Base-by-base conservation (phyloP, 2,797 vertebrate species). In the Eleutherodactylus coqui region DNA sequence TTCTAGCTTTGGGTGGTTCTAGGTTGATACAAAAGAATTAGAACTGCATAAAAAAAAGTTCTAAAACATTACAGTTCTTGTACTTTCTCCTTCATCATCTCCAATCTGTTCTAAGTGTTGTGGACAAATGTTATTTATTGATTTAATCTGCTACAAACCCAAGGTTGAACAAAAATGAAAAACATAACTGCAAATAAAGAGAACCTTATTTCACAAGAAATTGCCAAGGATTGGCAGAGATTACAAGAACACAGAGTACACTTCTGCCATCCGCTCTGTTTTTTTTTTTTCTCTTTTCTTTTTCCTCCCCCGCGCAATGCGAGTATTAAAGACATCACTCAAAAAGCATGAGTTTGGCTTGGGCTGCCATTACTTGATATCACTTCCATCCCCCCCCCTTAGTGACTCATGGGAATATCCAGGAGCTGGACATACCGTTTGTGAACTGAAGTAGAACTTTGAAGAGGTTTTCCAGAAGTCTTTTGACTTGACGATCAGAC, bases 161-260 rank as follows among this genome's bases (percentile, higher is more conserved):
- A 27, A 32, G 16, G 8, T 29, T 32, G 14, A 41, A 27, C 21
- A 34, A 7, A 51, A 38, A 27, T n/a, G n/a, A n/a, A 47, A 29
- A 41, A 72, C 24, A 53, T 34, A 24, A 16, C 67, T 70, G 36
- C 36, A 72, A 14, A 41, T n/a, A 55, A 3, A 47, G 72, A 10
- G 36, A 17, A 34, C 47, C 45, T 51, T 38, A 24, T 32, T 81
- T 47, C 32, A 6, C 10, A 81, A 81, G 47, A 70, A 27, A 55
- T 55, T 72, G 34, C 79, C 81, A 73, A 55, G 81, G 32, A 3
- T 80, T 82, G 80, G 47, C 80, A 82, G 64, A 4, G n/a, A 29
- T 10, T 41, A 55, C 49, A 41, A 58, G 81, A 73, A 83, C 81
- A 41, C 81, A 34, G 73, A 73, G 81, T 73, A 73, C 51, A 27